phyloP scores from a whole-genome alignment of 2,888 invertebrate species.

The Cheilosia scutellata region DNA sequence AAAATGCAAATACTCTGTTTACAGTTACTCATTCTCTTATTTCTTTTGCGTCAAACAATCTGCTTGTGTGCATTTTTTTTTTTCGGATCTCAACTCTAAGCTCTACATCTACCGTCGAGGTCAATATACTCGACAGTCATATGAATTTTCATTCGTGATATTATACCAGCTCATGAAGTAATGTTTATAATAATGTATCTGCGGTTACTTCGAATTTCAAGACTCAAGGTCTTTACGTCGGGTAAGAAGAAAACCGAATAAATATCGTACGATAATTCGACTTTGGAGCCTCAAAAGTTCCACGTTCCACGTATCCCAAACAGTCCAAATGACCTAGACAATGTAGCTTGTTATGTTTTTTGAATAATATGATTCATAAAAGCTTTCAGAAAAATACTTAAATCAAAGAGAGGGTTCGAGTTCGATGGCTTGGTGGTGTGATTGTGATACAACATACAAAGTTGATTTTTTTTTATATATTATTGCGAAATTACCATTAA shows the following conservation, averaged over 20 bases:
- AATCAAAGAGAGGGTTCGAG: background rate
- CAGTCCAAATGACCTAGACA: constrained; percentile 59
- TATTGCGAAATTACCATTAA: background rate
- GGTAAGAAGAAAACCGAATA: background rate
- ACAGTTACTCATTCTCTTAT: constrained; percentile 3
- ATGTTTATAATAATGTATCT: constrained; percentile 15
- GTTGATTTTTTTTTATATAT: background rate
- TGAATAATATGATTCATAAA: background rate
- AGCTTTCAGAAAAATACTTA: constrained; percentile 35
- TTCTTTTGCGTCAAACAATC: background rate
- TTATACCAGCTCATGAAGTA: background rate
- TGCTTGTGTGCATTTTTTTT: background rate
- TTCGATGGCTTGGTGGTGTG: constrained; percentile 55
- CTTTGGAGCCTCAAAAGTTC: background rate
- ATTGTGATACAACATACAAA: background rate
- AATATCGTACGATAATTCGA: constrained; percentile 30
- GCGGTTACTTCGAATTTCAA: background rate
- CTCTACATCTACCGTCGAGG: constrained; percentile 9
- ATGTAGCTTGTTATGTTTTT: constrained; percentile 32
- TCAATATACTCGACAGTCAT: constrained; percentile 38
- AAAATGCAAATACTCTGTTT: constrained; percentile 15
- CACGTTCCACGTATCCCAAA: constrained; percentile 13
- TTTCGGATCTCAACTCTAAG: constrained; percentile 21
- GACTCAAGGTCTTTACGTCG: constrained; percentile 45
- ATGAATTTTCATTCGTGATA: too few relatives aligned